These are phyloP conservation scores for Clostera curtula DNA, from an alignment of 2,888 invertebrate species.

Conservation along the genomic window DNA sequence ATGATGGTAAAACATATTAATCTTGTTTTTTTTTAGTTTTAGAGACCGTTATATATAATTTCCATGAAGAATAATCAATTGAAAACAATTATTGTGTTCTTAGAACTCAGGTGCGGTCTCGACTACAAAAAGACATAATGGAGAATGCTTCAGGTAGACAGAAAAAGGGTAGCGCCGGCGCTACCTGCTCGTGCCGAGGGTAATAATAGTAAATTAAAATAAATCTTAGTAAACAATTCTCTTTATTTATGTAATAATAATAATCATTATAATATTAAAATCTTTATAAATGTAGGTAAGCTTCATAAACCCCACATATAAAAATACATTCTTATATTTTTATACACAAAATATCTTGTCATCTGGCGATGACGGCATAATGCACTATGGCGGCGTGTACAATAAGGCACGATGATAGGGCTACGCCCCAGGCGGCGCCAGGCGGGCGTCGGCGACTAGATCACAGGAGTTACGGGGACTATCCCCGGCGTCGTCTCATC, in stretches of 20 bases:
- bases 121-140: slow-evolving; percentile 10
- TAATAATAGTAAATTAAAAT: slow-evolving; percentile 35
- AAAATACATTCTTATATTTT: slow-evolving; percentile 67
- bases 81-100: no score
- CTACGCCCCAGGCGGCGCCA: slow-evolving; percentile 71
- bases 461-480: slow-evolving; percentile 60
- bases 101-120: no score
- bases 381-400: slow-evolving; percentile 71
- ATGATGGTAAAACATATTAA: no score
- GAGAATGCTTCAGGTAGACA: slow-evolving; percentile 31
- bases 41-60: no score
- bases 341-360: slow-evolving; percentile 70
- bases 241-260: slow-evolving; percentile 55
- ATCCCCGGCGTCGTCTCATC: slow-evolving; percentile 61
- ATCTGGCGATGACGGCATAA: slow-evolving; percentile 60
- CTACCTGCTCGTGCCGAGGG: slow-evolving; percentile 39
- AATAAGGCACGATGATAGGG: slow-evolving; percentile 69
- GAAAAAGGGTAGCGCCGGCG: slow-evolving; percentile 45
- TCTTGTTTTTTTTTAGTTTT: no score
- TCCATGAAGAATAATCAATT: no score
- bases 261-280: slow-evolving; percentile 59
- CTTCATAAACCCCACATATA: slow-evolving; percentile 70
- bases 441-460: slow-evolving; percentile 70
- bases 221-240: slow-evolving; percentile 60
- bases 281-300: slow-evolving; percentile 66